A percentile compares a stretch with the other conserved stretches of the same genome.
Conservation (phyloP, 2,888 invertebrate species). For the Philaethria dido region DNA sequence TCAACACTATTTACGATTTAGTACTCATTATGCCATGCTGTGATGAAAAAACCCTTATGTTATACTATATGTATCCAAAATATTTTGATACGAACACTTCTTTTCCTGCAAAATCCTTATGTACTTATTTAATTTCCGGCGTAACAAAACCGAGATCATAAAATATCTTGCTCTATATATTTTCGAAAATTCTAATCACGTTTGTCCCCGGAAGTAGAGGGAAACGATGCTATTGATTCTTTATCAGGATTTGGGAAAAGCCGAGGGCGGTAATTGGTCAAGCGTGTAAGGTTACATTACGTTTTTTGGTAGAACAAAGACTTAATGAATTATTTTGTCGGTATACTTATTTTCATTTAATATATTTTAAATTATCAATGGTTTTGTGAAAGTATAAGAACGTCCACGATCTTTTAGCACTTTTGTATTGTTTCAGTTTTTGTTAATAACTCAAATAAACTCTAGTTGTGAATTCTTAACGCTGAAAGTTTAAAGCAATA, state of each 20-base stretch:
- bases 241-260: conserved; percentile 37
- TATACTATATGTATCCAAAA: conserved; percentile 1
- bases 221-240: conserved; percentile 42
- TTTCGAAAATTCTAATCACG: conserved; percentile 38
- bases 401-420: no score
- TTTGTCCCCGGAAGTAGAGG: conserved; percentile 37
- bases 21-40: no score
- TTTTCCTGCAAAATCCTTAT: conserved; percentile 16
- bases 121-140: conserved; percentile 28
- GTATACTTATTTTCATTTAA: no score
- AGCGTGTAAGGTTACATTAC: conserved; percentile 31
- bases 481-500: not conserved
- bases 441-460: no score
- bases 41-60: not conserved
- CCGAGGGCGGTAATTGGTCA: conserved; percentile 33
- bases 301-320: conserved; percentile 18
- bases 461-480: no score
- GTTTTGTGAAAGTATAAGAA: no score
- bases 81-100: conserved; percentile 18
- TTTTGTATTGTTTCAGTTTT: no score
- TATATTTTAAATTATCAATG: not conserved
- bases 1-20: no score
- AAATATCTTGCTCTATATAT: conserved; percentile 29
- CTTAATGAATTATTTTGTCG: conserved; percentile 8
- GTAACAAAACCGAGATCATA: conserved; percentile 15